Percentiles rank a stretch among this genome's conserved stretches.
These are phyloP conservation scores for Thymelicus sylvestris DNA, from an alignment of 2,888 invertebrate species.

Conservation along the genomic window DNA sequence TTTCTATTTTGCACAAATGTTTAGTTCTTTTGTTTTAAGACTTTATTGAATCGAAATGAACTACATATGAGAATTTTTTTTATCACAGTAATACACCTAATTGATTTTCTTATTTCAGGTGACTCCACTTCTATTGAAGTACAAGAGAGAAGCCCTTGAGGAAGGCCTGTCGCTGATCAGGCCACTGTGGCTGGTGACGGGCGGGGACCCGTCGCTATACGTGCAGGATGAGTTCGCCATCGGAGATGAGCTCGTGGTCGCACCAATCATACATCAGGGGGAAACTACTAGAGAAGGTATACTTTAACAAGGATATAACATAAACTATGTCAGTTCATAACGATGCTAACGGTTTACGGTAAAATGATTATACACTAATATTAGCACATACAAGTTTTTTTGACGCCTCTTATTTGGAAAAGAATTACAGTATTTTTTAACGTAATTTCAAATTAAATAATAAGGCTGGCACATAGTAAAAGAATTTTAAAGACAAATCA, in stretches of 20 bases:
- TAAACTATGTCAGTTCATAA: too few species aligned
- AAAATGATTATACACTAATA: too few species aligned
- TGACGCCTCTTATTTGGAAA: too few species aligned
- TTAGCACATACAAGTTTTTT: neutral
- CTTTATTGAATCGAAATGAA: too few species aligned
- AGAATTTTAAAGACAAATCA: too few species aligned
- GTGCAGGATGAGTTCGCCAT: slow-evolving; percentile 95
- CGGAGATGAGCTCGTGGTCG: slow-evolving; percentile 95
- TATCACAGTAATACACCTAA: neutral
- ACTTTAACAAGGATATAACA: too few species aligned
- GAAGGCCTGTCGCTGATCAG: slow-evolving; percentile 93
- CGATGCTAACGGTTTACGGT: too few species aligned
- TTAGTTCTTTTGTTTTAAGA: too few species aligned
- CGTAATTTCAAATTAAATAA: too few species aligned
- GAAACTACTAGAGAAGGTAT: slow-evolving; percentile 88
- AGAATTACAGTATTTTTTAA: too few species aligned
- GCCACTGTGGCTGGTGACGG: slow-evolving; percentile 95
- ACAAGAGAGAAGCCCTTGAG: slow-evolving; percentile 91
- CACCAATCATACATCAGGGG: slow-evolving; percentile 91
- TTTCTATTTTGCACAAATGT: too few species aligned
- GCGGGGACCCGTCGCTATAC: slow-evolving; percentile 90
- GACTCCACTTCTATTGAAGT: slow-evolving; percentile 90
- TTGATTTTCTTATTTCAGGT: slow-evolving; percentile 72
- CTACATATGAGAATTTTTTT: neutral
- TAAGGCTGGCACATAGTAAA: too few species aligned